Evolutionary conservation across 2,888 invertebrate genomes (phyloP), one percentile per base, ranked within the genome.

Genomic region (Scaptomyza caliginosa): DNA sequence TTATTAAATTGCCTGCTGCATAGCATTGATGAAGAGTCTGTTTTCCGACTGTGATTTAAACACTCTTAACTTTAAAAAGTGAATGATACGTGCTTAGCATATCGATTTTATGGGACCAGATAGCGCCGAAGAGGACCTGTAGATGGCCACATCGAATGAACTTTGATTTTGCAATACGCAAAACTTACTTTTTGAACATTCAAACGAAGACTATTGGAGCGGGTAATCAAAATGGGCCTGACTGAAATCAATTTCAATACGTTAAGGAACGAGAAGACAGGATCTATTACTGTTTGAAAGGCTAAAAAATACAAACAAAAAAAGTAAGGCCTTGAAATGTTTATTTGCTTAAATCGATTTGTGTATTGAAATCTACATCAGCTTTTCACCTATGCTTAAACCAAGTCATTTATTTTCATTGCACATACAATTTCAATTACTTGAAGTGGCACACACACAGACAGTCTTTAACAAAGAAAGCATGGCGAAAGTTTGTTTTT

Each of bases 361-460:
- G 30, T 2, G 10, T 30, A 30, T n/a, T n/a, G 11, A 34, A 28
- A n/a, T 43, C 17, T 8, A 8, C 4, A 24, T 13, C 30, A 30
- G 10, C 10, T 23, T 7, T 16, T 40, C 24, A 32, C n/a, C 30
- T 13, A 30, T 42, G 11, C 48, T 19, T 32, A 42, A 10, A 13
- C 8, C 11, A 52, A 17, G 43, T 40, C 43, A 71, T 58, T 70
- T 40, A 34, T 24, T 52, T 56, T 52, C 30, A 66, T 55, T 40
- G 49, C 56, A 32, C 30, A 36, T 30, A 49, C 28, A 64, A 26
- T 75, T 71, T 70, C 76, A 72, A 72, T 56, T 64, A 55, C 30
- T 38, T 46, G 34, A 8, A 63, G 34, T 57, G 54, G n/a, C 26
- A 16, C 16, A 24, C 6, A 19, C 21, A 19, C 45, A 46, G n/a